Evolutionary conservation across 2,888 invertebrate species (phyloP), one percentile per base, ranked within the genome.

Genomic region (Abrostola tripartita): DNA sequence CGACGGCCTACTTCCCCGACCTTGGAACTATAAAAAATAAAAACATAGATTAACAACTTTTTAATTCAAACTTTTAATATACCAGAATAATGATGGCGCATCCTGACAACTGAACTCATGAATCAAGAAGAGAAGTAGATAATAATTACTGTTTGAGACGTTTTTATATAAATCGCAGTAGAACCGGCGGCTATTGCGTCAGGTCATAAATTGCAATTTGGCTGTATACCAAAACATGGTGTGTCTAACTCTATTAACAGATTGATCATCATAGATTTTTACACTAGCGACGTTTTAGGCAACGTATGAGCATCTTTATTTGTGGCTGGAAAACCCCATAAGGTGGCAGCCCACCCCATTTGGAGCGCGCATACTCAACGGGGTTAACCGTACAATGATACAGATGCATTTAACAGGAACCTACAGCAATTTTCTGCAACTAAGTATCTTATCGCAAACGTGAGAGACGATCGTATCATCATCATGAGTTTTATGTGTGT

Each of bases 161-260:
- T 79, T 85, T 85, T 84, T 83, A 81, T 84, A 82, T 79, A 78
- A 78, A 81, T 81, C 68, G 72, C 65, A 67, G 70, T 73, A 65
- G 60, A 76, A 62, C 73, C 68, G 69, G 61, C 72, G 72, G 76
- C 79, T 76, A 77, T 79, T 88, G 84, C 88, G 90, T 90, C 90
- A 89, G 84, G 84, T 84, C 85, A 88, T 89, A 89, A 87, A 89
- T 89, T 82, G 81, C 74, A 81, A 81, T 80, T 87, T 90, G 90
- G 90, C 90, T 69, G 54, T 57, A 59, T 40, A 83, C 89, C 89
- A 89, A 84, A 78, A 73, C 71, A 80, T 79, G 73, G 68, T 66
- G 78, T 76, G 73, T 80, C 66, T 71, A 73, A 66, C 67, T 74
- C 72, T 81, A 76, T 81, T 82, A 81, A 52, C 57, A 54, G 65